Evolutionary conservation across 2,113 vertebrate species (phyloP).

Genomic region (human): GRCh38 chr14:90324001-90324500

Average conservation of each 20-base stretch:
- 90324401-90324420: rapidly evolving
- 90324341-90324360: neutral
- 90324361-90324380: neutral
- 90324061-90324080: neutral
- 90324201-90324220: neutral
- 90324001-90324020: neutral
- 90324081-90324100: neutral
- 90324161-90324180: neutral
- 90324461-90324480: too few relatives aligned
- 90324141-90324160: neutral
- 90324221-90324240: neutral
- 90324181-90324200: neutral
- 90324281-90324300: neutral
- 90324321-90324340: neutral
- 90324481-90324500: too few relatives aligned
- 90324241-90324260: neutral
- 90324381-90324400: neutral
- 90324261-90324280: neutral
- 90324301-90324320: neutral
- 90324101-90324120: neutral
- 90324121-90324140: neutral
- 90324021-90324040: neutral
- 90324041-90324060: neutral
- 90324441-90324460: too few relatives aligned
- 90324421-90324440: too few relatives aligned